A percentile compares a stretch with the other conserved stretches of the same genome.
Evolutionary conservation across 2,888 invertebrate genomes (phyloP).

Genomic region (Cheilosia vulpina): DNA sequence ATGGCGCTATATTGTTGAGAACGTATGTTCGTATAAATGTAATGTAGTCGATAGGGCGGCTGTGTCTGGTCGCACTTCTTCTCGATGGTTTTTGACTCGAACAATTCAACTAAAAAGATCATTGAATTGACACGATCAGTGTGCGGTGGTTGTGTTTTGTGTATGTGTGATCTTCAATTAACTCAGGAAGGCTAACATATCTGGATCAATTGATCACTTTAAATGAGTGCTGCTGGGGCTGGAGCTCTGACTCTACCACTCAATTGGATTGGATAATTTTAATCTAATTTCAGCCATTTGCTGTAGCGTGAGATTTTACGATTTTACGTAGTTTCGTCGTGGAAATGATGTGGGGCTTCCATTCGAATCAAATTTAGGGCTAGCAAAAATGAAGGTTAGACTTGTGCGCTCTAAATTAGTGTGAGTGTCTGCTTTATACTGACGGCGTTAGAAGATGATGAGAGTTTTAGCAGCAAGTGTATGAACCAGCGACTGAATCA

Average conservation of each 20-base stretch:
- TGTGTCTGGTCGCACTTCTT: constrained; percentile 51
- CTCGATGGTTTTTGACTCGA: constrained; percentile 23
- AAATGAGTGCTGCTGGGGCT: constrained; percentile 8
- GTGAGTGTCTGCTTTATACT: too few relatives aligned
- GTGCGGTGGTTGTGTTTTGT: constrained; percentile 15
- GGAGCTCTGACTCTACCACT: neutral
- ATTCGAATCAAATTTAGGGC: too few relatives aligned
- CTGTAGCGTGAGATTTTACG: constrained; percentile 27
- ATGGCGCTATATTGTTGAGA: constrained; percentile 67
- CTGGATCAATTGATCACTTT: constrained; percentile 58
- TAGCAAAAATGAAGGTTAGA: too few relatives aligned
- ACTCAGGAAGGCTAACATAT: constrained; percentile 34
- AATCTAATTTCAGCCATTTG: constrained; percentile 31
- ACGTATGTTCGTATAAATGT: constrained; percentile 47
- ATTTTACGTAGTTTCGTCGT: constrained; percentile 8
- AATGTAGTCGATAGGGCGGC: constrained; percentile 52
- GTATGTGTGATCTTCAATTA: constrained; percentile 28
- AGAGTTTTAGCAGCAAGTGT: too few relatives aligned
- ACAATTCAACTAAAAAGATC: constrained; percentile 46
- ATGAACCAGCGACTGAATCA: too few relatives aligned
- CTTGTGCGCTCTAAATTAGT: too few relatives aligned
- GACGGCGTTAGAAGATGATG: too few relatives aligned
- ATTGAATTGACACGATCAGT: constrained; percentile 61
- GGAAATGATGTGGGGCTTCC: neutral
- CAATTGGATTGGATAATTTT: constrained; percentile 59